Evolutionary conservation across 1,140 invertebrate species (phyloP), one percentile per base, ranked within the genome.

Genomic region (Phthorimaea operculella): DNA sequence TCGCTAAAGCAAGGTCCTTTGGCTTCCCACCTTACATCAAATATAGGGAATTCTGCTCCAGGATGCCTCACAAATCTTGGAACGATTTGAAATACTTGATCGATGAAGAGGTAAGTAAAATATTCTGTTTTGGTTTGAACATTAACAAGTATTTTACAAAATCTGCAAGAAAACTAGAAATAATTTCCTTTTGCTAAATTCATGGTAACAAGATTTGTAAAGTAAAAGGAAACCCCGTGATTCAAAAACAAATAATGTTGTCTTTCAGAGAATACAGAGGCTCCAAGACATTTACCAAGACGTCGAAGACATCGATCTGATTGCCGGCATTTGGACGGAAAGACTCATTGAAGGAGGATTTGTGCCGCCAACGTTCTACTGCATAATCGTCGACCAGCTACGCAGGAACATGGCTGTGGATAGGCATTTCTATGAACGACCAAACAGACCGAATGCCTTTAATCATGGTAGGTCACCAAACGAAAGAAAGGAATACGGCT

Each of bases 291-390:
- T 67, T 11, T 83, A 80, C 48, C 64, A 72, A 51, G 21, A 66
- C 12, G 42, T 79, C 2, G 68, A 74, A 45, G 79, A 83, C 34
- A 72, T 83, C 6, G 79, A 83, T 9, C 63, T 83, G 0, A 15
- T 69, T 5, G 55, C 60, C 21, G 66, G 61, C 3, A 48, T 64
- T 9, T 69, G 64, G 63, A 12, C 52, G 11, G 63, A 66, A n/a
- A 57, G 39, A 17, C 44, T 16, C 1, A 15, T 64, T 5, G 11
- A 18, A 8, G 58, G 52, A 0, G 61, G 61, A 0, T 33, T 16
- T 3, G 55, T 59, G 0, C 66, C 66, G 1, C 14, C 9, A 0
- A 69, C 64, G 1, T 52, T 69, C 12, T 64, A 63, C 39, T 66
- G 61, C 15, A 4, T 69, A 0, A 16, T 69, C 4, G 36, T 53